Conservation (phyloP, 2,113 vertebrate genomes). For the Solea solea region DNA sequence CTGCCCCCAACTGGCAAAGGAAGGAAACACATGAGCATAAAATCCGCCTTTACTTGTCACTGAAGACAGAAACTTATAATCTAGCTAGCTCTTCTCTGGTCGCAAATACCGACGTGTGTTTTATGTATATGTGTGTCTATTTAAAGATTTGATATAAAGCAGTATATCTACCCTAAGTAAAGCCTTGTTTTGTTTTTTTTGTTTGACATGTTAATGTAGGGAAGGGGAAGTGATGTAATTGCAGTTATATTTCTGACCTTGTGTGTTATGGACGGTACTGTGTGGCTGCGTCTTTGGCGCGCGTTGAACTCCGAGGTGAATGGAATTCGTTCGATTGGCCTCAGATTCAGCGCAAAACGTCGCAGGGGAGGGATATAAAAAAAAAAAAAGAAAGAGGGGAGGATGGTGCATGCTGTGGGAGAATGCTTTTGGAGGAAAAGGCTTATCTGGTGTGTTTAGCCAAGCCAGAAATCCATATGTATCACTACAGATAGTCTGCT, state of each 20-base stretch:
- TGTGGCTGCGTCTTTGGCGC: constrained; percentile 65
- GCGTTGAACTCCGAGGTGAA: constrained; percentile 36
- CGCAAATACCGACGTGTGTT: constrained; percentile 47
- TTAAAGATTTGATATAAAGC: constrained; percentile 54
- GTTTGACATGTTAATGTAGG: constrained; percentile 46
- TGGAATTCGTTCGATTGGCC: constrained; percentile 44
- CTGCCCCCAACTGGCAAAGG: constrained; percentile 52
- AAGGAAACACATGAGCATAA: constrained; percentile 43
- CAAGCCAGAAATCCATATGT: constrained; percentile 68
- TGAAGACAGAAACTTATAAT: constrained; percentile 65
- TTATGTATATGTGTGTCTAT: constrained; percentile 69
- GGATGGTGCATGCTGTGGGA: constrained; percentile 46
- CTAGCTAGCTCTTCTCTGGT: constrained; percentile 73
- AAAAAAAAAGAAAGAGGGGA: constrained; percentile 8
- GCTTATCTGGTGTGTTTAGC: constrained; percentile 65
- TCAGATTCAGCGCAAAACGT: constrained; percentile 37
- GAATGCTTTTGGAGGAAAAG: constrained; percentile 53
- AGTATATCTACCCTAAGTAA: constrained; percentile 48
- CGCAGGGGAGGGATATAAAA: constrained; percentile 27
- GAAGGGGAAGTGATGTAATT: constrained; percentile 68
- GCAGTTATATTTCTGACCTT: constrained; percentile 70
- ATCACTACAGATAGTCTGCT: constrained; percentile 58
- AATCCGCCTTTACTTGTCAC: constrained; percentile 44
- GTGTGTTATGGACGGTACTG: constrained; percentile 68
- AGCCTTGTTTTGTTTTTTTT: constrained; percentile 62